Conservation (phyloP, 1,140 invertebrate genomes). For the Heterodera schachtii region DNA sequence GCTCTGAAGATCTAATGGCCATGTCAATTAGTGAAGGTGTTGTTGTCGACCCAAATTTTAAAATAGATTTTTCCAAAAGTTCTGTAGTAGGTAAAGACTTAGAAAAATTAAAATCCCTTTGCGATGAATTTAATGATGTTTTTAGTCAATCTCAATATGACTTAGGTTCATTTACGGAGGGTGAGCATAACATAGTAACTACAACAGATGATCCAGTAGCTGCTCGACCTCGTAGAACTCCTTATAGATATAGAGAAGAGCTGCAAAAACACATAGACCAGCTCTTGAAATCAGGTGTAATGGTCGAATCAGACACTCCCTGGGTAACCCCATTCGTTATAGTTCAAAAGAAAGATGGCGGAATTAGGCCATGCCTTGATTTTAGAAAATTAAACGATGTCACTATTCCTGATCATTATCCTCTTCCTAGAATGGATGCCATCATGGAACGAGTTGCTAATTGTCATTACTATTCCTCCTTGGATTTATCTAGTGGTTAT, state of each 20-base stretch:
- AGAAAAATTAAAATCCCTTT: background rate
- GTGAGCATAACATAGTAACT: background rate
- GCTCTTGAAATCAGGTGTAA: background rate
- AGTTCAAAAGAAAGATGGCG: slow-evolving; percentile 19
- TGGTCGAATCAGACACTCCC: slow-evolving; percentile 24
- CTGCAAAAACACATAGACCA: slow-evolving; percentile 21
- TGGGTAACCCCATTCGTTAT: slow-evolving; percentile 16
- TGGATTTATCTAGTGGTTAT: slow-evolving; percentile 5
- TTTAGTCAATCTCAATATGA: slow-evolving; percentile 12
- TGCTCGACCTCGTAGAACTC: slow-evolving; percentile 10
- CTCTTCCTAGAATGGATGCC: slow-evolving; percentile 19
- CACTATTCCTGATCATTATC: background rate
- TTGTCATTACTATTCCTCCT: background rate
- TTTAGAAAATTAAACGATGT: slow-evolving; percentile 22
- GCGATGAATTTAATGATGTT: background rate
- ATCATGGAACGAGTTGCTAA: slow-evolving; percentile 5
- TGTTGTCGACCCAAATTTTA: background rate
- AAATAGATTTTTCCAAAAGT: slow-evolving; percentile 1
- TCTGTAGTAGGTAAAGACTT: background rate
- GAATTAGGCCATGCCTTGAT: slow-evolving; percentile 6
- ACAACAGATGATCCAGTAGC: slow-evolving; percentile 17
- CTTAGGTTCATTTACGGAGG: slow-evolving; percentile 12
- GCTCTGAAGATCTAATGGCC: background rate
- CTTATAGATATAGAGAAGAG: slow-evolving; percentile 7
- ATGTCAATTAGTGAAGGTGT: background rate